Conservation (phyloP, 2,797 vertebrate species). For the Bradypodion pumilum region DNA sequence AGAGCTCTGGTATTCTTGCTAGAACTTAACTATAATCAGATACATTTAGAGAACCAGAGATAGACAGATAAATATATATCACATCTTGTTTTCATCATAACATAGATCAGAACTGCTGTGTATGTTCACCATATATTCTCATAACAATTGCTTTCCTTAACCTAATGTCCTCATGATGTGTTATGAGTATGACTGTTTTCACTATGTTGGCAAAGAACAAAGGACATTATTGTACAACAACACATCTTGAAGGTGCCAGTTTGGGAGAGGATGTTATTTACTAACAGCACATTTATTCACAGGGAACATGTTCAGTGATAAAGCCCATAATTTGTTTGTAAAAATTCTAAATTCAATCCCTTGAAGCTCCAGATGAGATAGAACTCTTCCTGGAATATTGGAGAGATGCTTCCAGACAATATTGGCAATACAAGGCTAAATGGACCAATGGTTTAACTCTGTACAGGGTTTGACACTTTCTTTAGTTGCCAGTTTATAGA, state of each 20-base stretch:
- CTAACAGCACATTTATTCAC: background rate
- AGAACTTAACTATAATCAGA: too few relatives aligned
- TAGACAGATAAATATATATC: too few relatives aligned
- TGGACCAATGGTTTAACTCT: background rate
- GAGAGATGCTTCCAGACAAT: background rate
- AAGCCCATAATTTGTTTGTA: background rate
- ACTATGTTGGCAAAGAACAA: background rate
- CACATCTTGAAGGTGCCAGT: background rate
- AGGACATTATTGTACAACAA: background rate
- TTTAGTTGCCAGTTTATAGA: background rate
- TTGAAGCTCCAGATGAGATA: background rate
- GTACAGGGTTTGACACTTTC: background rate
- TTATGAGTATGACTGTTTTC: background rate
- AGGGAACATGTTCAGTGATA: background rate
- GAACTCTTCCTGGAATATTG: background rate
- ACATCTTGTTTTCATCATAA: too few relatives aligned
- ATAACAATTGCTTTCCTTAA: background rate
- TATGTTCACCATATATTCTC: too few relatives aligned
- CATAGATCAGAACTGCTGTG: too few relatives aligned
- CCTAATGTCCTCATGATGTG: too few relatives aligned
- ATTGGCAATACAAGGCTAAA: background rate
- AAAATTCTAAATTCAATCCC: background rate
- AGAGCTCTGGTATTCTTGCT: too few relatives aligned
- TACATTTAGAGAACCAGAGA: too few relatives aligned
- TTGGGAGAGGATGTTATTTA: background rate